Base-by-base conservation (phyloP, 1,140 invertebrate species). In the Ostrea denselamellosa region DNA sequence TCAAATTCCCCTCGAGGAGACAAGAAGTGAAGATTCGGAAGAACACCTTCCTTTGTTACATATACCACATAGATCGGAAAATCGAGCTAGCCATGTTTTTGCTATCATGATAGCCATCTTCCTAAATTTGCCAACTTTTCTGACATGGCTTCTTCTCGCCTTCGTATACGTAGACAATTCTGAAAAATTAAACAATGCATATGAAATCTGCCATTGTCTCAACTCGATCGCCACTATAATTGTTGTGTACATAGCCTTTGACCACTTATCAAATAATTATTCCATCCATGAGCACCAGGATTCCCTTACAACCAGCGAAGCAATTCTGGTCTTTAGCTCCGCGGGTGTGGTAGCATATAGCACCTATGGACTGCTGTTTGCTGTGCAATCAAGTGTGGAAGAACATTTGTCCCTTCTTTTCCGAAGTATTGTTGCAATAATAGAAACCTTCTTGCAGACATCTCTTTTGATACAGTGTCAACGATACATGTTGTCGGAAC, bases 381-480 rank as follows among this genome's bases (percentile, higher is more conserved):
- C 68, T 12, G 8, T 77, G 25, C 68, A 77, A 17, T 22, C 22
- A 25, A 25, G 28, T 0, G 10, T 77, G 3, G 28, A 34, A 14
- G 68, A 77, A 34, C 25, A 77, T 34, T 14, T 28, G 25, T 9
- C 68, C 12, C 9, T 34, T 12, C 28, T 77, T 12, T 77, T 77
- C 9, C 68, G 68, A 77, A 77, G 28, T 25, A 28, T 77, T 28
- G 14, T 77, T 77, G 22, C 14, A 14, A 77, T 77, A 28, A 14
- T 77, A 34, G 68, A 77, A 14, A 77, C 68, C 9, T 77, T 77
- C 28, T 77, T 77, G 28, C 68, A 77, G 28, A 77, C 68, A 77
- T 77, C 68, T 77, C 68, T 77, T 10, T 77, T 77, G 25, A 77
- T 77, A 77, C 68, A 77, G 68, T 77, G 68, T 77, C 68, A 77